Evolutionary conservation across 1,140 invertebrate species (phyloP), one percentile per base, ranked within the genome.

Genomic region (Lordiphosa clarofinis): DNA sequence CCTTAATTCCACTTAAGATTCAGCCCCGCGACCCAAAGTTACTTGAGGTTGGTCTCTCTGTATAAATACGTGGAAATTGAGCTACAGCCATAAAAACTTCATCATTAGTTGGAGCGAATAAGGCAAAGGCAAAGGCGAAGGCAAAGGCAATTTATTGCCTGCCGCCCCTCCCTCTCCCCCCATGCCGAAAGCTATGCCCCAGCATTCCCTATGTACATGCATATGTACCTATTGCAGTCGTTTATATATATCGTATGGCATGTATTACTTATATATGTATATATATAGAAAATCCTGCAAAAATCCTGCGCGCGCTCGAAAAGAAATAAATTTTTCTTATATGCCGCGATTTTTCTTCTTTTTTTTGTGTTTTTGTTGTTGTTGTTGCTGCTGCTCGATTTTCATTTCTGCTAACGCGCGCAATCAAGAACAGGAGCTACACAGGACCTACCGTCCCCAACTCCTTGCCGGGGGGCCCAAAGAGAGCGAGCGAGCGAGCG

Each of bases 391-490:
- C 58, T 71, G 68, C 75, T 62, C 70, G 75, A 81, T 81, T 81
- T 81, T 81, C 71, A 81, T 81, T 81, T 71, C 62, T 74, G 75
- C 75, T 82, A 81, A 79, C 76, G 71, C 75, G 75, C 74, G 75
- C 74, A 79, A 81, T 81, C 75, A 79, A 81, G 70, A 71, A 66
- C 75, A 60, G 68, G 73, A 61, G 66, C 47, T 62, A 59, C 38
- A 28, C 13, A 39, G 21, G 21, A 42, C 42, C 15, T 4, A 0
- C 40, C 24, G n/a, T 40, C 36, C 37, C 53, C 39, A n/a, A 31
- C 8, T 35, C 24, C 33, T 36, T 35, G 53, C 44, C 7, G 7
- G 42, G 12, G 50, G 42, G 12, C 46, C 33, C 36, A 48, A 9
- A 15, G n/a, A 28, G 33, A 58, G 37, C 40, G 19, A 43, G 24